Evolutionary conservation across 2,113 vertebrate species (phyloP), one percentile per base, ranked within the genome.

Genomic region (Gnathonemus echidnorhynchus): DNA sequence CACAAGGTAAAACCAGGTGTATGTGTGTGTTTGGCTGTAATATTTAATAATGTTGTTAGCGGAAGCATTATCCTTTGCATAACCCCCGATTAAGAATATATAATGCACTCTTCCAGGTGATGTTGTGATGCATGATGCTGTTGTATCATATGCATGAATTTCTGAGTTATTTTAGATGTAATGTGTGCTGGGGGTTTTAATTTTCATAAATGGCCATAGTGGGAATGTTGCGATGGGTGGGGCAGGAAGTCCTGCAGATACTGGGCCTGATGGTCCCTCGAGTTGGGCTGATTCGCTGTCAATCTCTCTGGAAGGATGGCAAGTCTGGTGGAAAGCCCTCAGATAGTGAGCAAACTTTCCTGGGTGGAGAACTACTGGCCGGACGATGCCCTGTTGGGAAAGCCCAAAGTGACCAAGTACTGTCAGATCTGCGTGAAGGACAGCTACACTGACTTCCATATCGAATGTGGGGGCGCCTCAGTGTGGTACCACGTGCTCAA

Each of bases 291-390:
- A 87, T 7, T 11, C 11, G 86, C 13, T 39, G 70, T 83, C 31
- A 35, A 46, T 58, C 52, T 89, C 21, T 92, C 58, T 56, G 35
- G 50, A 92, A 99, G 98, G 96, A 99, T 99, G 98, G 97, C 96
- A 93, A 97, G 94, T 91, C 97, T 99, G 62, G 98, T 99, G 90
- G 98, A 99, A 92, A 97, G 98, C 83, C 98, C 98, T 5, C 97
- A 98, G 90, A 98, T 99, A 0, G 97, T 99, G 24, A 97, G 98
- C 91, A 97, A 96, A 91, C 92, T 99, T 86, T 99, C 98, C 5
- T 99, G 98, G 98, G 98, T 98, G 19, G 98, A 97, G 74, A 99
- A 99, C 95, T 98, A 98, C 90, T 99, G 98, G 98, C 98, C 97
- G 0, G 97, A 99, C 0, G 97, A 99, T 0, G 98, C 98, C 11